phyloP scores from a whole-genome alignment of 2,888 invertebrate genomes.

The Drosophila dives region DNA sequence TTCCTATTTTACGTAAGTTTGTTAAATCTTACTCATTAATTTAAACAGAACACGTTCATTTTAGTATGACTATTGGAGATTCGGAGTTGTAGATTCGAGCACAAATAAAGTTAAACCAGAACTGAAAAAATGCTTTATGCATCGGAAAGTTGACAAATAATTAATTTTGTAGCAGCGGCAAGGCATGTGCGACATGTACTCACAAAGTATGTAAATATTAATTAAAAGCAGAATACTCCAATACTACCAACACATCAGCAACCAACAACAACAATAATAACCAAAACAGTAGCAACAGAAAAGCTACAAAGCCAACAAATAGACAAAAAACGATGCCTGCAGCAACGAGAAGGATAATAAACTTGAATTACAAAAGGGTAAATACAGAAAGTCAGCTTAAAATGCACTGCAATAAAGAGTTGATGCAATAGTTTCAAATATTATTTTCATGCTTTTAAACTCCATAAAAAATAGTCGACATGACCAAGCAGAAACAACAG shows the following conservation, averaged over 20 bases:
- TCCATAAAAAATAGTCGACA: neutral
- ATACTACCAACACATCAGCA: constrained; percentile 16
- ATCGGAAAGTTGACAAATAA: too few species aligned
- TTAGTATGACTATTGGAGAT: too few species aligned
- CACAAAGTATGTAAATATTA: constrained; percentile 71
- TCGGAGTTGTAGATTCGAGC: too few species aligned
- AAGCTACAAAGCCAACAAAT: constrained; percentile 16
- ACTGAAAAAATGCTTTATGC: too few species aligned
- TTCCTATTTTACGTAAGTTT: too few species aligned
- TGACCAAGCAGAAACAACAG: neutral
- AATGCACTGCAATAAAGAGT: constrained; percentile 17
- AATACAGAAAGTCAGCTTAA: constrained; percentile 46
- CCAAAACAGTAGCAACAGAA: neutral
- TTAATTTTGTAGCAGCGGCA: constrained; percentile 27
- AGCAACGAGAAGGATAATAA: constrained; percentile 24
- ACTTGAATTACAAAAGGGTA: constrained; percentile 45
- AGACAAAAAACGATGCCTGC: constrained; percentile 30
- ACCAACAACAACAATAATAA: constrained; percentile 3
- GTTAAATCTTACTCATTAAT: too few species aligned
- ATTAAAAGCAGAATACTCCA: constrained; percentile 67
- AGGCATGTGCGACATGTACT: constrained; percentile 45
- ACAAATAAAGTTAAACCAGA: too few species aligned
- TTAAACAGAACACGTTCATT: too few species aligned
- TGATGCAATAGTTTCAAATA: neutral
- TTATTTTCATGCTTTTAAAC: neutral